Evolutionary conservation across 2,113 vertebrate genomes (phyloP).

Genomic region (Takifugu flavidus): DNA sequence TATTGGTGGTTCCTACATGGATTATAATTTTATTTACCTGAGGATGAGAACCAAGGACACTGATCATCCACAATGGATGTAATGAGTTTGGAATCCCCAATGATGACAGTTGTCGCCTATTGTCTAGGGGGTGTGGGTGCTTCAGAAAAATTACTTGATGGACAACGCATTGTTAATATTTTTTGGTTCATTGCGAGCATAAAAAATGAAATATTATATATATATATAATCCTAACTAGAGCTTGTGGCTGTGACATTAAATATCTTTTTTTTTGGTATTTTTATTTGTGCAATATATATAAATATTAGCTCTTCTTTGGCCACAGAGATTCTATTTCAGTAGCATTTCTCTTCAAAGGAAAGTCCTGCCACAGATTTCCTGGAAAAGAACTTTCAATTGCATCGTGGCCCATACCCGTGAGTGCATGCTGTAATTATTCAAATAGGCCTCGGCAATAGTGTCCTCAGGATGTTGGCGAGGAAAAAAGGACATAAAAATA

Average conservation of each 20-base stretch:
- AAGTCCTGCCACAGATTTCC: constrained; percentile 36
- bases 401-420: neutral
- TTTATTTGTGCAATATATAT: neutral
- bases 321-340: constrained; percentile 28
- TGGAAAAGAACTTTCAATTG: constrained; percentile 22
- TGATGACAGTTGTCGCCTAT: no score
- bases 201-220: neutral
- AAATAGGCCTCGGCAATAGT: constrained; percentile 39
- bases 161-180: no score
- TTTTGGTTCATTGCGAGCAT: no score
- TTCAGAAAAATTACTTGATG: no score
- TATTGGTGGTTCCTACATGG: no score
- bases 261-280: neutral
- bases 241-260: neutral
- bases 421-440: constrained; percentile 43
- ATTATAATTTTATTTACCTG: no score
- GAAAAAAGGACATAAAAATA: constrained; percentile 40
- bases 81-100: no score
- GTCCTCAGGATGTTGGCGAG: constrained; percentile 51
- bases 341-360: constrained; percentile 25
- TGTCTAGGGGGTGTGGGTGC: no score
- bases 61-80: no score
- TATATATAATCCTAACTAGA: no score
- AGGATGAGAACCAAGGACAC: no score
- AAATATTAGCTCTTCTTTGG: constrained; percentile 44